Evolutionary conservation across 2,113 vertebrate genomes (phyloP).

Genomic region (Plestiodon gilberti): DNA sequence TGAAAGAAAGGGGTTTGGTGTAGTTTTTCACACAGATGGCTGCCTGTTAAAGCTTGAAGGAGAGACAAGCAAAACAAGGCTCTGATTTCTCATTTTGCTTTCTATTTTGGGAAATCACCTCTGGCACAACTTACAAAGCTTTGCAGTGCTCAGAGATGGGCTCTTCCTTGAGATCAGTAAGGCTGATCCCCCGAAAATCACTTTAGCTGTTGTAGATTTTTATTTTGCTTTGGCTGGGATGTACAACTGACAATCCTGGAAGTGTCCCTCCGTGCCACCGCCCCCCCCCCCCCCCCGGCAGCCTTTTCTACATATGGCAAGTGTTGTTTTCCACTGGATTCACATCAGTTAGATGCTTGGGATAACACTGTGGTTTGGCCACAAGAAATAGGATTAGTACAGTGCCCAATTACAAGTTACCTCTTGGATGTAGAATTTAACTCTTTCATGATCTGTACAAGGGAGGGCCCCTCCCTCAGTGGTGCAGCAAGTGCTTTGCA

Average conservation of each 20-base stretch:
- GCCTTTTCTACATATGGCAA: neutral
- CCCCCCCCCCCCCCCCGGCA: neutral
- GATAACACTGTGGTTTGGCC: neutral
- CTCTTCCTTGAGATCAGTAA: slow-evolving; percentile 49
- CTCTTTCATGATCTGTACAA: neutral
- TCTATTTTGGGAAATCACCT: slow-evolving; percentile 69
- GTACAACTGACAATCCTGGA: neutral
- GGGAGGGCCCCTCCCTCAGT: neutral
- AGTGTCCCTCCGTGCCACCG: no score
- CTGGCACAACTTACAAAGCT: slow-evolving; percentile 59
- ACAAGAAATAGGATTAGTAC: neutral
- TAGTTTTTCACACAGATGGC: slow-evolving; percentile 17
- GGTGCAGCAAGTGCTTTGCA: neutral
- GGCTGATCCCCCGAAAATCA: slow-evolving; percentile 19
- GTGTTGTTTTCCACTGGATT: neutral
- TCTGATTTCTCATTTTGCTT: slow-evolving; percentile 67
- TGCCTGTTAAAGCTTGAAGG: slow-evolving; percentile 56
- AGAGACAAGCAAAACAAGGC: slow-evolving; percentile 62
- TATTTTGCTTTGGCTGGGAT: slow-evolving; percentile 15
- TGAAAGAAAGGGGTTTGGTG: slow-evolving; percentile 46
- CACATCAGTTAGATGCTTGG: neutral
- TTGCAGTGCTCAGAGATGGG: slow-evolving; percentile 60
- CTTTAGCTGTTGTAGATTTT: slow-evolving; percentile 44
- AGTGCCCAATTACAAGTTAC: neutral
- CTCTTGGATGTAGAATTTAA: accelerated